Percentiles rank a stretch among this genome's conserved stretches.
Evolutionary conservation across 2,113 vertebrate genomes (phyloP).

Genomic region (Ornithorhynchus anatinus): DNA sequence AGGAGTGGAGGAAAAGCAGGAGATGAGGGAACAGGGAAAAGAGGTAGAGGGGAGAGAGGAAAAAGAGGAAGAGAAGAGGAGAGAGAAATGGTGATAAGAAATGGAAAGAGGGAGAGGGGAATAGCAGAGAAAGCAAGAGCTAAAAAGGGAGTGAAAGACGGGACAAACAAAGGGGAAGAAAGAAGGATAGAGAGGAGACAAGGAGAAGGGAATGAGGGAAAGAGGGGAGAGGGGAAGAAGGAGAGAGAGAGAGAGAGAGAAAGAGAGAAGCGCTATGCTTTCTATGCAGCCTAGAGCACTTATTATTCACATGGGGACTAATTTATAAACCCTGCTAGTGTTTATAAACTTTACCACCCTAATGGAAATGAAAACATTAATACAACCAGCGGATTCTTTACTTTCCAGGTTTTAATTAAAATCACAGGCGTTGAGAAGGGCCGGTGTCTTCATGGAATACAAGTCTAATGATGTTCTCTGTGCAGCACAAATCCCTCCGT

Average conservation of each 20-base stretch:
- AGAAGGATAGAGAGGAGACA: background rate
- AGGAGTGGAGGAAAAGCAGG: background rate
- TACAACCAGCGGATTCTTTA: conserved; percentile 78
- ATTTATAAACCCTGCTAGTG: conserved; percentile 77
- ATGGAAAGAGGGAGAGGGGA: background rate
- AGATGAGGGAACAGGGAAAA: background rate
- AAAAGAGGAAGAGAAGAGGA: background rate
- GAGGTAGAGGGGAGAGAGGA: background rate
- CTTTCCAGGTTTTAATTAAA: conserved; percentile 84
- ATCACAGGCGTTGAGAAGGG: conserved; percentile 76
- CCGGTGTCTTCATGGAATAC: conserved; percentile 74
- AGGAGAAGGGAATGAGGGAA: background rate
- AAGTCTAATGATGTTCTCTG: conserved; percentile 77
- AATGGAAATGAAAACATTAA: conserved; percentile 82
- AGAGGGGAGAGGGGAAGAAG: background rate
- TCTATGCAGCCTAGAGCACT: conserved; percentile 52
- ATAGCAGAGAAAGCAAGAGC: background rate
- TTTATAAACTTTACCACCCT: conserved; percentile 77
- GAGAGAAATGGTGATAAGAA: background rate
- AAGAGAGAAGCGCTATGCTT: conserved; percentile 57
- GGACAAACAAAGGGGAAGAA: background rate
- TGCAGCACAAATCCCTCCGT: conserved; percentile 65
- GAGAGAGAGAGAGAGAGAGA: conserved; percentile 62
- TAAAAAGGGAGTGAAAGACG: background rate
- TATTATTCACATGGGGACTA: conserved; percentile 71